Conservation (phyloP, 2,797 vertebrate species). For the Chlorospingus semifuscus region DNA sequence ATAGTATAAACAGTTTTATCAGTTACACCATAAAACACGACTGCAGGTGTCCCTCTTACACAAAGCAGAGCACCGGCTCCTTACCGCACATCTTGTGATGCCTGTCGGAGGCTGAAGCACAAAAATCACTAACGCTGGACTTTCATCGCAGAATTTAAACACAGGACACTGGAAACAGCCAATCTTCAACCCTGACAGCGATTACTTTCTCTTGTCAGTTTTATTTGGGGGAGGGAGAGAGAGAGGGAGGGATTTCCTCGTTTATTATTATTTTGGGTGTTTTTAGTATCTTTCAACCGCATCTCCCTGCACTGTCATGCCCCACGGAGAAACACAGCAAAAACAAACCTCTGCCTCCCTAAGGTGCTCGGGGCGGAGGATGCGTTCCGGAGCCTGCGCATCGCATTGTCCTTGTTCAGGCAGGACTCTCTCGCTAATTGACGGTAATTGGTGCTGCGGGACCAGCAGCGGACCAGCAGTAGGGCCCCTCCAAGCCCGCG, state of each 20-base stretch:
- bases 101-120: background rate
- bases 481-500: too few relatives aligned
- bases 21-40: background rate
- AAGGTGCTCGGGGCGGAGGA: background rate
- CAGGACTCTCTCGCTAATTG: background rate
- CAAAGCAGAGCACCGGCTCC: background rate
- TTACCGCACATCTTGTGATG: fast-evolving
- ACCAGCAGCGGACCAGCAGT: fast-evolving
- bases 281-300: background rate
- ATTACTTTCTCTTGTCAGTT: background rate
- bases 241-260: background rate
- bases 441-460: fast-evolving
- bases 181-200: background rate
- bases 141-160: background rate
- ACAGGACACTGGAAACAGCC: background rate
- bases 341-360: background rate
- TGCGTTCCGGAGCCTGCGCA: background rate
- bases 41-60: background rate
- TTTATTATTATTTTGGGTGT: too few relatives aligned
- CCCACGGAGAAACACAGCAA: background rate
- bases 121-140: background rate
- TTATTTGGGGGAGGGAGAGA: too few relatives aligned
- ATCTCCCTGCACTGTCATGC: fast-evolving
- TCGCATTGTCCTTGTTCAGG: background rate
- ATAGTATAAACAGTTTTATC: background rate